Conservation (phyloP, 1,140 invertebrate genomes). For the Mesaphorura yosii region DNA sequence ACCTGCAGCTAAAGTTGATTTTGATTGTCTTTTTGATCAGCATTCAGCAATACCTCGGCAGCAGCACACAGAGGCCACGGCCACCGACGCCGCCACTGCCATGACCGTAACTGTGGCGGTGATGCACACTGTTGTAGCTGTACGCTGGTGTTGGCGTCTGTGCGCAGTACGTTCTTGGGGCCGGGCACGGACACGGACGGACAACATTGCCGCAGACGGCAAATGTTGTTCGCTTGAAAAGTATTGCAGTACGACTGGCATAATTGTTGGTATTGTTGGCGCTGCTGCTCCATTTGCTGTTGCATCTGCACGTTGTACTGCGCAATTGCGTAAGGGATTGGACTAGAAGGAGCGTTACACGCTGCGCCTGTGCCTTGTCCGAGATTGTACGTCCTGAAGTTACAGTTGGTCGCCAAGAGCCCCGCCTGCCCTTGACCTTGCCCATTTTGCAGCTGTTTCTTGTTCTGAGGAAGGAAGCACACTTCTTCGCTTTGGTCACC, state of each 20-base stretch:
- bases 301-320: constrained; percentile 3
- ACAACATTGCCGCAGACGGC: too few species aligned
- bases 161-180: too few species aligned
- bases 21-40: constrained; percentile 8
- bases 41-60: too few species aligned
- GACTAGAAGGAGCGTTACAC: neutral
- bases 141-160: too few species aligned
- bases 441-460: neutral
- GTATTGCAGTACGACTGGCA: neutral
- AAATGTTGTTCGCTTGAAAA: too few species aligned
- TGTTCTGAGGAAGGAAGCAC: constrained; percentile 3
- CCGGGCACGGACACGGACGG: too few species aligned
- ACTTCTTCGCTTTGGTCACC: neutral
- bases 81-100: too few species aligned
- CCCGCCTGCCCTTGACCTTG: neutral
- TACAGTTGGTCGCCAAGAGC: neutral
- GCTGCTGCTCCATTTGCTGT: constrained; percentile 2
- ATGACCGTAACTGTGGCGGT: too few species aligned
- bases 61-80: too few species aligned
- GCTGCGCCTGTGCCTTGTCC: neutral
- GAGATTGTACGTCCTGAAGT: neutral
- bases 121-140: too few species aligned
- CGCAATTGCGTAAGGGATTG: neutral
- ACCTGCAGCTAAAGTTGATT: neutral
- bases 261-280: neutral